Conservation (phyloP, 2,113 vertebrate species). For the Phylloscopus trochilus region DNA sequence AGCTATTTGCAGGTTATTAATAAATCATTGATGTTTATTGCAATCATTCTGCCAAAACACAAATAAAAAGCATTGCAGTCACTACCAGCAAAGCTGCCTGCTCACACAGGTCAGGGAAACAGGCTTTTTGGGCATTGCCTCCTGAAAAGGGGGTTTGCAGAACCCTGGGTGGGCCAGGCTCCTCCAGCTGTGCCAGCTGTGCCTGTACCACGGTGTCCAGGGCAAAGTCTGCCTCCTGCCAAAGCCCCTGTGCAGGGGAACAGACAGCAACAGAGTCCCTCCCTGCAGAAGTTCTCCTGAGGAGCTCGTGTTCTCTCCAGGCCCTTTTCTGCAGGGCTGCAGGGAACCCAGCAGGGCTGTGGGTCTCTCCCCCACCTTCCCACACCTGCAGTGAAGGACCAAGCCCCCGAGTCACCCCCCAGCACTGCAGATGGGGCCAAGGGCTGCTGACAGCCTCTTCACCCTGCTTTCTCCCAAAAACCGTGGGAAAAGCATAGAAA, state of each 20-base stretch:
- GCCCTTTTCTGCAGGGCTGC: neutral
- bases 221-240: neutral
- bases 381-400: accelerated
- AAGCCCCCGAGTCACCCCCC: accelerated
- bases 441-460: neutral
- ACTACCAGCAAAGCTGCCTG: neutral
- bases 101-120: neutral
- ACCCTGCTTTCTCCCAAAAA: neutral
- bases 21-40: neutral
- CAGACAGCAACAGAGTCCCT: neutral
- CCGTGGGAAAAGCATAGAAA: neutral
- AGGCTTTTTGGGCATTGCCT: neutral
- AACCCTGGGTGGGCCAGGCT: neutral
- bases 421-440: neutral
- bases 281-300: neutral
- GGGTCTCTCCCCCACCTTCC: no score
- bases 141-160: neutral
- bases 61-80: neutral
- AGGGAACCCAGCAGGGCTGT: neutral
- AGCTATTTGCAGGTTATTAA: conserved; percentile 12
- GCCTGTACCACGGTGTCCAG: accelerated
- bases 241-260: neutral
- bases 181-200: neutral
- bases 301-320: accelerated
- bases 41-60: neutral